Conservation (phyloP, 2,888 invertebrate genomes). For the Coecobrya sp. region DNA sequence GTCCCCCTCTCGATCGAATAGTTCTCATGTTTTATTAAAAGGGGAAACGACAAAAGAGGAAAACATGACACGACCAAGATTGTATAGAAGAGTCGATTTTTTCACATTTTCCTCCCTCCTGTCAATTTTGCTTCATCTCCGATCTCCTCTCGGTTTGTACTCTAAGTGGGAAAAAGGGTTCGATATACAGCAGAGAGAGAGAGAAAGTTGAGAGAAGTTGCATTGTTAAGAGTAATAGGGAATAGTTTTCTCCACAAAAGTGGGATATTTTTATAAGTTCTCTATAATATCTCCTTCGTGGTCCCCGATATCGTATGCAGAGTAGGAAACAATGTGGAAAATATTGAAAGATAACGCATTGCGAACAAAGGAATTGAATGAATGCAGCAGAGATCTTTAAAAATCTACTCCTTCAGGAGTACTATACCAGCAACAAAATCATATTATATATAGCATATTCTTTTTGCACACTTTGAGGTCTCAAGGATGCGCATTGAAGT, state of each 20-base stretch:
- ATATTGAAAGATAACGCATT: background rate
- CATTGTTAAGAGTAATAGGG: background rate
- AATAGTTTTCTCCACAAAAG: background rate
- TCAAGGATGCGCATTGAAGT: background rate
- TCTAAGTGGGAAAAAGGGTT: background rate
- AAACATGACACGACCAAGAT: conserved; percentile 51
- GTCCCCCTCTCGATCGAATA: background rate
- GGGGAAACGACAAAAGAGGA: conserved; percentile 40
- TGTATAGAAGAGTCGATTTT: background rate
- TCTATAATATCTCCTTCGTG: background rate
- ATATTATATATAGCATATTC: too few species aligned
- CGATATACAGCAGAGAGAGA: background rate
- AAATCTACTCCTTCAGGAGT: background rate
- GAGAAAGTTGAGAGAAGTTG: background rate
- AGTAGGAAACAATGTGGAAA: background rate
- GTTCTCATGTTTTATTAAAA: conserved; percentile 55
- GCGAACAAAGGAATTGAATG: background rate
- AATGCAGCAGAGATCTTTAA: background rate
- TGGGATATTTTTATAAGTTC: background rate
- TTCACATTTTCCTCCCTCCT: conserved; percentile 14
- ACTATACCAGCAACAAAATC: too few species aligned
- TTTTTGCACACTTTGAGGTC: background rate
- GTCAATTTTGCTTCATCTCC: conserved; percentile 42
- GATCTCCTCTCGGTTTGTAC: background rate
- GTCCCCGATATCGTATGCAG: background rate